Evolutionary conservation across 1,140 invertebrate species (phyloP).

Genomic region (Pomacea maculata): DNA sequence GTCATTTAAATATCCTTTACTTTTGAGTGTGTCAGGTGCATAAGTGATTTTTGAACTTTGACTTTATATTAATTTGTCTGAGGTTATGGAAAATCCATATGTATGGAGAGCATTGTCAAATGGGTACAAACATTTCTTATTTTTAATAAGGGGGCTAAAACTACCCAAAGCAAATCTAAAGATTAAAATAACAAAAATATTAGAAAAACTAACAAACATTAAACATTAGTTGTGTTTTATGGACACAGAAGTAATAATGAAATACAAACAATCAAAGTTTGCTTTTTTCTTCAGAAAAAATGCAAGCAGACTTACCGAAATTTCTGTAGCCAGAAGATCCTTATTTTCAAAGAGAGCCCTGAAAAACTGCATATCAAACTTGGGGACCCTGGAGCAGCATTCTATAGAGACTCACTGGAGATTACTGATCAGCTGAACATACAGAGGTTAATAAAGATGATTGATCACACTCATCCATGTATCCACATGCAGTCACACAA

Average conservation of each 20-base stretch:
- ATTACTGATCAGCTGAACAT: background rate
- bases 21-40: no score
- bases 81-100: no score
- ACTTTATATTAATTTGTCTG: no score
- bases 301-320: background rate
- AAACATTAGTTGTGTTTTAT: background rate
- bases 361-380: background rate
- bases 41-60: no score
- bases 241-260: background rate
- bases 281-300: background rate
- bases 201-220: background rate
- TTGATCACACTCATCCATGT: background rate
- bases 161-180: background rate
- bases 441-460: background rate
- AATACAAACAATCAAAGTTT: background rate
- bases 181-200: background rate
- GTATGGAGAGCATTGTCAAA: no score
- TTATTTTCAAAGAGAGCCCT: background rate
- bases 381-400: constrained; percentile 1
- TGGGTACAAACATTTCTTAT: no score
- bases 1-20: no score
- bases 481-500: background rate
- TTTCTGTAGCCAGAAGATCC: constrained; percentile 13
- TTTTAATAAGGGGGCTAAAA: no score
- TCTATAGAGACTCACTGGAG: background rate